Conservation (phyloP, 2,888 invertebrate species). For the Oxystoma pomonae region DNA sequence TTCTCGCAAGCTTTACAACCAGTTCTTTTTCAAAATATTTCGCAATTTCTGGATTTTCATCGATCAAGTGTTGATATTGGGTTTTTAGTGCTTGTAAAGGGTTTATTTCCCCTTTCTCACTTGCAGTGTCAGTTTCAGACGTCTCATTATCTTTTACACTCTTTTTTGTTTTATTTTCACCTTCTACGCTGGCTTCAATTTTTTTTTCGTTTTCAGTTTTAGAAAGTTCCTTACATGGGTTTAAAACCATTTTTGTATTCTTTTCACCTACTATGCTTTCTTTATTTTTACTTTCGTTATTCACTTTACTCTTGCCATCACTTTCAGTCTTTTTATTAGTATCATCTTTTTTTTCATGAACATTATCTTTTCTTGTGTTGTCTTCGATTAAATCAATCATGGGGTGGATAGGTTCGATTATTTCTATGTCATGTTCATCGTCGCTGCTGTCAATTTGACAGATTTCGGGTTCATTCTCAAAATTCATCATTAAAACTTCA, state of each 20-base stretch:
- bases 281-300: not conserved
- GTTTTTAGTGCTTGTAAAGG: not conserved
- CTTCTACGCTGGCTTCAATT: not conserved
- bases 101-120: not conserved
- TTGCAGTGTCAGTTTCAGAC: not conserved
- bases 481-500: constrained; percentile 7
- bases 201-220: too few species aligned
- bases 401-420: not conserved
- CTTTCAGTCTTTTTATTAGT: too few species aligned
- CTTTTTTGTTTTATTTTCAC: not conserved
- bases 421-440: not conserved
- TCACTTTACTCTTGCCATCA: too few species aligned
- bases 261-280: too few species aligned
- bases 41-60: not conserved
- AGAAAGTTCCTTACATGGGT: too few species aligned
- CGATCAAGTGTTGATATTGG: not conserved
- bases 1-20: not conserved
- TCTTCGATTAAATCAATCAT: not conserved
- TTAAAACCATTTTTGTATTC: too few species aligned
- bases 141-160: not conserved
- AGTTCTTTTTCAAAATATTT: not conserved
- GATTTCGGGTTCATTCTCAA: not conserved
- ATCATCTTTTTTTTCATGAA: too few species aligned
- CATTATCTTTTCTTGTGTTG: too few species aligned
- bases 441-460: not conserved